Conservation (phyloP, 2,113 vertebrate genomes). For the Gymnocephalus cernua region DNA sequence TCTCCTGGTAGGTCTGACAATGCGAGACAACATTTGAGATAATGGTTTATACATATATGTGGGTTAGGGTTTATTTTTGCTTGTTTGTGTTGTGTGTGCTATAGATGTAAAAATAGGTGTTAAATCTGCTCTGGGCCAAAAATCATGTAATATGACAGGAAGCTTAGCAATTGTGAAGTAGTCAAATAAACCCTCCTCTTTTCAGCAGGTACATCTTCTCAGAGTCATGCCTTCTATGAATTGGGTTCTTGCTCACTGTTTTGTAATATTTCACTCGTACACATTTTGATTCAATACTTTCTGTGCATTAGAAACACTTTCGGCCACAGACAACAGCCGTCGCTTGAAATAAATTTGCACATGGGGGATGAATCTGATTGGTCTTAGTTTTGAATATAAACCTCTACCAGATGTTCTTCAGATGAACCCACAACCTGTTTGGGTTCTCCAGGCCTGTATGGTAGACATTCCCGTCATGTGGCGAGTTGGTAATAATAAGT, state of each 20-base stretch:
- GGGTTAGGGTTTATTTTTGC: slow-evolving; percentile 30
- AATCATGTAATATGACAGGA: background rate
- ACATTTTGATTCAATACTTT: slow-evolving; percentile 3
- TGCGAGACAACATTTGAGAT: background rate
- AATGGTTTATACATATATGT: slow-evolving; percentile 6
- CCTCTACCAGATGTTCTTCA: slow-evolving; percentile 8
- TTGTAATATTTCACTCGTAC: slow-evolving; percentile 4
- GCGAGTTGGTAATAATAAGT: background rate
- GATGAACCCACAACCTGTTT: slow-evolving; percentile 26
- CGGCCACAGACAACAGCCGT: background rate
- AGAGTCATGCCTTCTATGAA: slow-evolving; percentile 26
- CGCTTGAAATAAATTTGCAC: background rate
- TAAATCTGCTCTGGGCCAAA: slow-evolving; percentile 16
- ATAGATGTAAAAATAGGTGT: slow-evolving; percentile 5
- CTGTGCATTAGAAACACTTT: slow-evolving; percentile 2
- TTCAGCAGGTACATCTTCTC: slow-evolving; percentile 11
- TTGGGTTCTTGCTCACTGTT: background rate
- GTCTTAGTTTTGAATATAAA: background rate
- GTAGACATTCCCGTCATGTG: background rate
- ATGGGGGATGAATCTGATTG: slow-evolving; percentile 13
- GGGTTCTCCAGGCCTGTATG: slow-evolving; percentile 1
- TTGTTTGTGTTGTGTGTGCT: slow-evolving; percentile 22
- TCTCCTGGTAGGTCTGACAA: too few relatives aligned
- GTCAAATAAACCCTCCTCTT: background rate
- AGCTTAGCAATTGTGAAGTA: background rate